These are phyloP conservation scores for Trimorus sp. DNA, from an alignment of 2,888 invertebrate genomes.

Conservation along the genomic window DNA sequence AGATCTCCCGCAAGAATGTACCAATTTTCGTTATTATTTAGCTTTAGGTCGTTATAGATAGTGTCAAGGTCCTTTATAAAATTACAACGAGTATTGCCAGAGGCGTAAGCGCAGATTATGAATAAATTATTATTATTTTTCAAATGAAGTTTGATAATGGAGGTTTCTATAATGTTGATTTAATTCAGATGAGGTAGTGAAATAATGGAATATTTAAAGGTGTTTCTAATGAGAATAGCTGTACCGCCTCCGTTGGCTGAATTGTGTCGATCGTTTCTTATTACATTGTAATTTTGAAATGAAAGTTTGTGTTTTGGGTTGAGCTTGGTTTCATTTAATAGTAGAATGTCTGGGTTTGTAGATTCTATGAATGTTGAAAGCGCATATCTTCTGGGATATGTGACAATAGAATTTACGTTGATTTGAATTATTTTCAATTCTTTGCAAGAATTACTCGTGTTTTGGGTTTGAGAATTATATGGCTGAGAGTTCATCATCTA, in stretches of 20 bases:
- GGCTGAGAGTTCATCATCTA: too few relatives aligned
- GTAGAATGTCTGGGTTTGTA: constrained; percentile 19
- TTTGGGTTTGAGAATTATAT: not conserved
- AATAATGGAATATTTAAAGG: not conserved
- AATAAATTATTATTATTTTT: not conserved
- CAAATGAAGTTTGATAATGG: not conserved
- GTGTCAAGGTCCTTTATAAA: not conserved
- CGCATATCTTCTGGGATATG: not conserved
- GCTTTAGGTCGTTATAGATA: not conserved
- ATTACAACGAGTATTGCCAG: not conserved
- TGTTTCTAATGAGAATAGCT: not conserved
- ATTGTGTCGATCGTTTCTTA: not conserved
- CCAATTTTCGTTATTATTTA: not conserved
- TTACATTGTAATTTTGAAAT: constrained; percentile 2
- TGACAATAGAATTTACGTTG: constrained; percentile 26
- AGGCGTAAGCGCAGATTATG: not conserved
- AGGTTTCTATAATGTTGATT: not conserved
- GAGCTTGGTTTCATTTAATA: constrained; percentile 8
- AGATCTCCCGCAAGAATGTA: constrained; percentile 4
- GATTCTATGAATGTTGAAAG: not conserved
- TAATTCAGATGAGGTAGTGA: not conserved
- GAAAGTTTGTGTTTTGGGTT: not conserved
- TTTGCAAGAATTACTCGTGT: not conserved
- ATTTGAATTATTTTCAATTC: not conserved
- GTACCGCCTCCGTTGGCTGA: not conserved